Conservation (phyloP, 2,888 invertebrate species). For the Eurytoma adleriae region DNA sequence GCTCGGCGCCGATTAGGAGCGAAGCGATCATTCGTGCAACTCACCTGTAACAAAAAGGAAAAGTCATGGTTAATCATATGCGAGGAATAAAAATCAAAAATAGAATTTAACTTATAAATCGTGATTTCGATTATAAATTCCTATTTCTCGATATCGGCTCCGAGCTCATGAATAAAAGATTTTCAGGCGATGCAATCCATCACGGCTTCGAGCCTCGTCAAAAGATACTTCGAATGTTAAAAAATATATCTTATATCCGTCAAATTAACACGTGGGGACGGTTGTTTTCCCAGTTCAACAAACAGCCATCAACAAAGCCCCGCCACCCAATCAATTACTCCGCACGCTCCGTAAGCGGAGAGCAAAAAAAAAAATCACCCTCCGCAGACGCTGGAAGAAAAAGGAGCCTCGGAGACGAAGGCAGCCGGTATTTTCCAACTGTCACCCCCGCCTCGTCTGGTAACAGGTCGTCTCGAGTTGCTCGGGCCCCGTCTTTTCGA, state of each 20-base stretch:
- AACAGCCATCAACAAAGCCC: too few species aligned
- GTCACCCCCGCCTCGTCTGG: not conserved
- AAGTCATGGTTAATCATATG: not conserved
- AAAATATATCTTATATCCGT: too few species aligned
- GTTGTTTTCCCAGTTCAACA: too few species aligned
- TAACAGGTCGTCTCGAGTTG: slow-evolving; percentile 17
- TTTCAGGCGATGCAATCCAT: too few species aligned
- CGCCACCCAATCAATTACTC: too few species aligned
- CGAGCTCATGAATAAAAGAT: too few species aligned
- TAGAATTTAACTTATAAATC: not conserved
- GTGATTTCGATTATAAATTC: not conserved
- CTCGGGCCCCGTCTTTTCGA: not conserved
- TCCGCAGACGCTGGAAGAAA: not conserved
- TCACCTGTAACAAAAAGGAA: slow-evolving; percentile 41
- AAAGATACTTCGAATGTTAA: not conserved
- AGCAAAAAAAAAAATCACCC: not conserved
- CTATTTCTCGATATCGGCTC: not conserved
- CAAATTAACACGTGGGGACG: too few species aligned
- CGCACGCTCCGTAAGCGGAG: not conserved
- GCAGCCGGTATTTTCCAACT: slow-evolving; percentile 8
- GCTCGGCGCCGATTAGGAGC: not conserved
- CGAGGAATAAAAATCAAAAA: not conserved
- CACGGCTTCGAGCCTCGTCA: not conserved
- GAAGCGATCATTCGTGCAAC: slow-evolving; percentile 10
- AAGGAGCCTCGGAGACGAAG: not conserved